These are phyloP conservation scores for Typhlomys cinereus DNA, from an alignment of 2,113 vertebrate genomes.

Conservation along the genomic window DNA sequence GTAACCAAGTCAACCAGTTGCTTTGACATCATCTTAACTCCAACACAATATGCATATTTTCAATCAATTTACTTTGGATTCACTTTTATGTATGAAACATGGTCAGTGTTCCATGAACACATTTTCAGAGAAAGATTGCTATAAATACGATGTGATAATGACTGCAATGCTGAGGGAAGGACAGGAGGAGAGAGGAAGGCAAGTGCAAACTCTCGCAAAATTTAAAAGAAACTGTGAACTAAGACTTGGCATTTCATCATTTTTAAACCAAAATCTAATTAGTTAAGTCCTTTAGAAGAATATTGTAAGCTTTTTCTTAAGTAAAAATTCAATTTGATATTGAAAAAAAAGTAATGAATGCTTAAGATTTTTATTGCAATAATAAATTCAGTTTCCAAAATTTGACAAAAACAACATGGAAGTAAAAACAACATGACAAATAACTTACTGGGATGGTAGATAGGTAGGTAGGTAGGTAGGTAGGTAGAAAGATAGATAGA, in stretches of 20 bases:
- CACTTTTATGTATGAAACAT: conserved; percentile 80
- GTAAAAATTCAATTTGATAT: conserved; percentile 74
- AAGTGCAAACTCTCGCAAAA: conserved; percentile 81
- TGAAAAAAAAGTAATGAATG: conserved; percentile 63
- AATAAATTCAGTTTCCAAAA: conserved; percentile 52
- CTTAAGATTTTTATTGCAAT: conserved; percentile 38
- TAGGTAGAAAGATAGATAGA: not conserved
- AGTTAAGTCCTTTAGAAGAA: conserved; percentile 77
- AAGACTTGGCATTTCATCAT: conserved; percentile 80
- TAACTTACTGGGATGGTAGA: not conserved
- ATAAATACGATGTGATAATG: conserved; percentile 83
- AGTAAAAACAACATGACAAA: not conserved
- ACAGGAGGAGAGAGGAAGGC: conserved; percentile 81
- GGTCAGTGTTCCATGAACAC: conserved; percentile 82
- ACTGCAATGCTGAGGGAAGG: conserved; percentile 78
- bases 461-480: no score
- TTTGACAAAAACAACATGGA: not conserved
- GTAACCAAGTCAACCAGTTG: conserved; percentile 56
- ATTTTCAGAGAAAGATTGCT: conserved; percentile 79
- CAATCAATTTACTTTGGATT: conserved; percentile 81
- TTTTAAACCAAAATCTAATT: conserved; percentile 78
- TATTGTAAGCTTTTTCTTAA: conserved; percentile 71
- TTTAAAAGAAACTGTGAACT: conserved; percentile 83
- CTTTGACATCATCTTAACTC: conserved; percentile 75
- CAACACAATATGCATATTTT: conserved; percentile 81